phyloP scores from a whole-genome alignment of 2,888 invertebrate genomes.

The Drosophila prolongata region DNA sequence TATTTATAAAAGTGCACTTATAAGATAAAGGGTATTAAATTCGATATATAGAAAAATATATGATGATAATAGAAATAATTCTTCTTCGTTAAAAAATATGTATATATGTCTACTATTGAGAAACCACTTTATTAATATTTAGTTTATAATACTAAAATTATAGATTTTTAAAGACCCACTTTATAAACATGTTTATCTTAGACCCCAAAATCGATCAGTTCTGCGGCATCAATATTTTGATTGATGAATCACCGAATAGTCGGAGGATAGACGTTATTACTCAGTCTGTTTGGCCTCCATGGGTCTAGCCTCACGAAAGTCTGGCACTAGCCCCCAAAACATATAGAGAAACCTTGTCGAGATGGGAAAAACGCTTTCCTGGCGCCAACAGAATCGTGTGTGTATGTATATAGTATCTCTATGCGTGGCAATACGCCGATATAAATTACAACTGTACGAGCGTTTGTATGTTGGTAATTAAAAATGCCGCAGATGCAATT shows the following conservation, averaged over 20 bases:
- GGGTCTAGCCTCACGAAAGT: not conserved
- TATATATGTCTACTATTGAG: too few species aligned
- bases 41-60: too few species aligned
- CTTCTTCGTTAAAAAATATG: too few species aligned
- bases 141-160: too few species aligned
- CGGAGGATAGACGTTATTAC: not conserved
- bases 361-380: constrained; percentile 15
- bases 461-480: constrained; percentile 16
- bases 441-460: constrained; percentile 3
- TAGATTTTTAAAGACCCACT: too few species aligned
- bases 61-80: too few species aligned
- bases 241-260: not conserved
- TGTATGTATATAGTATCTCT: constrained; percentile 8
- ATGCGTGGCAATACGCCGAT: constrained; percentile 1
- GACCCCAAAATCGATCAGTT: too few species aligned
- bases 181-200: too few species aligned
- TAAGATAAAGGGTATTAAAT: too few species aligned
- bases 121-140: too few species aligned
- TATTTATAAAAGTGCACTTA: too few species aligned
- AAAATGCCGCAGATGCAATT: constrained; percentile 60
- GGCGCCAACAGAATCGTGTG: constrained; percentile 15
- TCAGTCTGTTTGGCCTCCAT: not conserved
- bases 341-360: constrained; percentile 22
- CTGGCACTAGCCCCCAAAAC: constrained; percentile 16
- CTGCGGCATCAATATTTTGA: not conserved